Evolutionary conservation across 2,113 vertebrate species (phyloP).

Genomic region (Bothrops jararaca): DNA sequence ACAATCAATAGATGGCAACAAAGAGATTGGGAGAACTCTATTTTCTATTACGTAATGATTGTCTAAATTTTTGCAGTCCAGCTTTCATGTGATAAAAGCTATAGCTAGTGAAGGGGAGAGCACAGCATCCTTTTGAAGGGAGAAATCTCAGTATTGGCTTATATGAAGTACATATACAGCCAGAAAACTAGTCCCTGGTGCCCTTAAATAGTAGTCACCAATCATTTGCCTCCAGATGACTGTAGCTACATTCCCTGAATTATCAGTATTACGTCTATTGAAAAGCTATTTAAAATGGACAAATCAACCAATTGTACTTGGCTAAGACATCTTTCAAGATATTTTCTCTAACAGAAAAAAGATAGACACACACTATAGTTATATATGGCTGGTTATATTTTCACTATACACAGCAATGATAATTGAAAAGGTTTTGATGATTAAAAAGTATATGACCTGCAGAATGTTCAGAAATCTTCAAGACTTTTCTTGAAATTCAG

Average conservation of each 20-base stretch:
- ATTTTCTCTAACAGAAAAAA: neutral
- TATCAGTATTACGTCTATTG: neutral
- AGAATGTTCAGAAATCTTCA: neutral
- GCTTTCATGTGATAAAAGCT: neutral
- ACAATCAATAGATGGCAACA: neutral
- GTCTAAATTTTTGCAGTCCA: neutral
- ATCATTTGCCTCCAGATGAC: neutral
- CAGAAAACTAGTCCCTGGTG: neutral
- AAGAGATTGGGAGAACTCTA: neutral
- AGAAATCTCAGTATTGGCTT: neutral
- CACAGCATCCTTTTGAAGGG: neutral
- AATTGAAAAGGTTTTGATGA: neutral
- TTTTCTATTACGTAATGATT: neutral
- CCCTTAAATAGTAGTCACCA: neutral
- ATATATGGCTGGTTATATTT: neutral
- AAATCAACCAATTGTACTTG: neutral
- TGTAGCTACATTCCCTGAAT: neutral
- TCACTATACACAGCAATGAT: neutral
- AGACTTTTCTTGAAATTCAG: neutral
- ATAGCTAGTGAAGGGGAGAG: neutral
- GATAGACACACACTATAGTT: neutral
- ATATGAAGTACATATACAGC: neutral
- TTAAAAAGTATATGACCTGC: neutral
- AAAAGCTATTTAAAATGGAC: neutral
- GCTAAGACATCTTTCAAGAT: neutral